Base-by-base conservation (phyloP, 2,113 vertebrate species). In the Phylloscopus whistleri region DNA sequence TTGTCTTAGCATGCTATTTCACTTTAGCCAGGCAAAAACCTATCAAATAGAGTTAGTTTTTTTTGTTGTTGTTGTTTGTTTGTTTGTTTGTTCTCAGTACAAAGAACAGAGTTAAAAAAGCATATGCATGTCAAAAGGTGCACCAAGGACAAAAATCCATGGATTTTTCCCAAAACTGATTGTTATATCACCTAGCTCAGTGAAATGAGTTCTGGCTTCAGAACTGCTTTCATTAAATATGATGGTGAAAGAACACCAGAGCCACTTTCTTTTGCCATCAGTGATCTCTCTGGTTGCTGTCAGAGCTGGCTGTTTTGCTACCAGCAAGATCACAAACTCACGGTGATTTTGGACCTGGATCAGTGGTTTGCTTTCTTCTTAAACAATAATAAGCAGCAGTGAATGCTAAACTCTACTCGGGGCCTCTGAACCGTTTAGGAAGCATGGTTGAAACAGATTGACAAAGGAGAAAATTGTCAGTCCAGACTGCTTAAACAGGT, bases 31-130 rank as follows among this genome's bases (percentile, higher is more conserved):
- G 31, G 17, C 11, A 81, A 33, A 87, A 72, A 2, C 4, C 10
- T 83, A 4, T 44, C 18, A 37, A 82, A n/a, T 2, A 5, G 7
- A 1, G 1, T 22, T 78, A 11, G 9, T 0, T 10, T 12, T 41
- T 41, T 41, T 41, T 41, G 11, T 41, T 41, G 10, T 41, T 41
- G 11, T 41, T 41, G 11, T 41, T 41, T 41, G 11, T 41, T 41
- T 41, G 5, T 41, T 41, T 41, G 11, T 41, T 41, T 41, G 10
- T 1, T 30, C 49, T 55, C 14, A 13, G 3, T 1, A 0, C 1
- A 27, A 73, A 58, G 4, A 84, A 33, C 24, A 59, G 15, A 63
- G 27, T 51, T 55, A 19, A 5, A 33, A 22, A 53, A 53, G 11
- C 16, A 58, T 59, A 75, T 70, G 13, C 4, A 35, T 84, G 26